Percentiles rank a stretch among this genome's conserved stretches.
Conservation (phyloP, 2,888 invertebrate genomes). For the Melanophora roralis region DNA sequence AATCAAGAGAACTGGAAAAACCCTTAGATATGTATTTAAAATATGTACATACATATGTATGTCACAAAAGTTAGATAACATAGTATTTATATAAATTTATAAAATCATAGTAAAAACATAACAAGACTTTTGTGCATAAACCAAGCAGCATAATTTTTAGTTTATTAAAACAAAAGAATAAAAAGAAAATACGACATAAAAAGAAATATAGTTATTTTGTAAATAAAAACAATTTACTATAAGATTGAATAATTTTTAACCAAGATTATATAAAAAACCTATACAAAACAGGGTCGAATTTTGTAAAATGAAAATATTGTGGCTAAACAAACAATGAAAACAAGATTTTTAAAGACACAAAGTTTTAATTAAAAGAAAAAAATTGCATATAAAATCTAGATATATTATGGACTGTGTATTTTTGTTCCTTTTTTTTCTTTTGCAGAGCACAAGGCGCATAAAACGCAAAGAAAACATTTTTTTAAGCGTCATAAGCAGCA, state of each 20-base stretch:
- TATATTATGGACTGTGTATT: no score
- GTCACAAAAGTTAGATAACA: neutral
- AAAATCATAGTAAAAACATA: no score
- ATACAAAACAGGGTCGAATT: constrained; percentile 51
- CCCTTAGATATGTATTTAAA: neutral
- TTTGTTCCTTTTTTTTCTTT: no score
- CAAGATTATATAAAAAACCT: neutral
- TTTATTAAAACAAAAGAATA: constrained; percentile 36
- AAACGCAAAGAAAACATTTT: no score
- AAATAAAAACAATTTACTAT: constrained; percentile 20
- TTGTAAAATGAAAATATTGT: constrained; percentile 23
- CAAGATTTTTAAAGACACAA: neutral
- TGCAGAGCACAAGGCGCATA: no score
- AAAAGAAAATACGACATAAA: neutral
- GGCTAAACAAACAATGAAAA: neutral
- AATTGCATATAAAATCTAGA: no score
- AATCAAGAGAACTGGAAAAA: constrained; percentile 11
- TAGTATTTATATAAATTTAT: no score
- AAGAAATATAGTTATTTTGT: constrained; percentile 48
- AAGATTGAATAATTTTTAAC: constrained; percentile 9
- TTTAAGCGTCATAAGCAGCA: no score
- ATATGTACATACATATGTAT: neutral
- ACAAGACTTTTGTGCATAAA: no score
- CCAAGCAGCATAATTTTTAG: constrained; percentile 45
- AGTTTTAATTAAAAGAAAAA: no score